phyloP scores from a whole-genome alignment of 2,113 vertebrate species.

The Riparia riparia region DNA sequence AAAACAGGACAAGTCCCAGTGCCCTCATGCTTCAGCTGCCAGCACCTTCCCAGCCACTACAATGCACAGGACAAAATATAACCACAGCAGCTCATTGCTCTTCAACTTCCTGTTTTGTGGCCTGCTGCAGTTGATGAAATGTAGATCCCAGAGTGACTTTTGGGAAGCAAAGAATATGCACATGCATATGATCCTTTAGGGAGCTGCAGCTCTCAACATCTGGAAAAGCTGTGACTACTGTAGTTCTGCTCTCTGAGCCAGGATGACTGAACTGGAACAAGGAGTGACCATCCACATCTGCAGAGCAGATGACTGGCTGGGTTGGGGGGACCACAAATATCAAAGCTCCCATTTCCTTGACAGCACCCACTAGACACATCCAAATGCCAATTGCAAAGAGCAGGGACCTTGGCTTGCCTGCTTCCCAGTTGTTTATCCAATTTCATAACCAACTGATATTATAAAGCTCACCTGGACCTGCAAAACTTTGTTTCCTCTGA shows the following conservation, averaged over 20 bases:
- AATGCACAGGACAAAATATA: background rate
- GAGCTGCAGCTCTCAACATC: background rate
- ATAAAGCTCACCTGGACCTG: background rate
- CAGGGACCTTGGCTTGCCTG: background rate
- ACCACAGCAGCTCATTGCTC: background rate
- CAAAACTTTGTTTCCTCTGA: slow-evolving; percentile 41
- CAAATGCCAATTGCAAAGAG: background rate
- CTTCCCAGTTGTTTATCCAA: background rate
- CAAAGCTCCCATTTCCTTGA: background rate
- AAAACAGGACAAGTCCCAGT: background rate
- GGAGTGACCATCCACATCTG: background rate
- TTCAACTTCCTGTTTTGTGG: background rate
- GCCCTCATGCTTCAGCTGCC: background rate
- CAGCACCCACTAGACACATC: background rate
- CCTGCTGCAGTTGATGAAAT: background rate
- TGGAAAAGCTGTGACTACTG: slow-evolving; percentile 1
- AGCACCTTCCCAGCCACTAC: background rate
- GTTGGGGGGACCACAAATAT: background rate
- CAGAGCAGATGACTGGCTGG: background rate
- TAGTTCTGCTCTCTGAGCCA: background rate
- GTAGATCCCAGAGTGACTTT: background rate
- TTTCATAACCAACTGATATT: background rate
- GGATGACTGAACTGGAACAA: background rate
- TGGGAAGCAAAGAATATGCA: background rate
- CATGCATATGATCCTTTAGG: background rate